A percentile compares a stretch with the other conserved stretches of the same genome.
Conservation (phyloP, 1,140 invertebrate species). For the Medauroidea extradentata region DNA sequence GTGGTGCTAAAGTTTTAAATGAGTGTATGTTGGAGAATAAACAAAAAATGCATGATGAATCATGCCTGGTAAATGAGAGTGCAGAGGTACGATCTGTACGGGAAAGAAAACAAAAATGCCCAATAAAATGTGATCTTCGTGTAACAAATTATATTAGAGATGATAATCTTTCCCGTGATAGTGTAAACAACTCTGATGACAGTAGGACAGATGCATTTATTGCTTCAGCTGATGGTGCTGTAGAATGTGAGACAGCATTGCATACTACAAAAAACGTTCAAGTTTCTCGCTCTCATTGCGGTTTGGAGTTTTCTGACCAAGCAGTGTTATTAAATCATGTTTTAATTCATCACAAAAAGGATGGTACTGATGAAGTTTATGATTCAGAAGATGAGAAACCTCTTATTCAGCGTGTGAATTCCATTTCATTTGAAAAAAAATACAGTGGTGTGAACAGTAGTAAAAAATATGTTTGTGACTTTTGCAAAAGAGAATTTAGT, state of each 20-base stretch:
- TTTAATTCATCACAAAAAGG: background rate
- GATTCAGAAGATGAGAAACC: background rate
- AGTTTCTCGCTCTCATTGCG: background rate
- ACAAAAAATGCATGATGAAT: too few species aligned
- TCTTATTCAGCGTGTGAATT: background rate
- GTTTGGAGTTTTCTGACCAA: slow-evolving; percentile 1
- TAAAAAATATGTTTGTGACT: background rate
- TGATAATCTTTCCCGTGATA: too few species aligned
- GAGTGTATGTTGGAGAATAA: too few species aligned
- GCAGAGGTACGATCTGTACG: too few species aligned
- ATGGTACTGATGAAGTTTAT: background rate
- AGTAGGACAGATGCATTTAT: too few species aligned
- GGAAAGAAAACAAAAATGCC: slow-evolving; percentile 4
- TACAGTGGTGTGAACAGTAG: background rate
- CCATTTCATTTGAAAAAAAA: background rate
- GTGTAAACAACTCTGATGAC: too few species aligned
- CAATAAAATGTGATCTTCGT: slow-evolving; percentile 2
- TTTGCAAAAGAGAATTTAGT: background rate
- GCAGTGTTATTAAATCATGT: background rate
- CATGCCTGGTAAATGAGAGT: too few species aligned
- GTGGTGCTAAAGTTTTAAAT: too few species aligned
- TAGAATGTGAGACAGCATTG: too few species aligned
- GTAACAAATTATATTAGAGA: too few species aligned
- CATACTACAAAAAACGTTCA: background rate
- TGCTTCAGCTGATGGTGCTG: too few species aligned